phyloP scores from a whole-genome alignment of 2,888 invertebrate species.

The Chalcosyrphus nemorum region DNA sequence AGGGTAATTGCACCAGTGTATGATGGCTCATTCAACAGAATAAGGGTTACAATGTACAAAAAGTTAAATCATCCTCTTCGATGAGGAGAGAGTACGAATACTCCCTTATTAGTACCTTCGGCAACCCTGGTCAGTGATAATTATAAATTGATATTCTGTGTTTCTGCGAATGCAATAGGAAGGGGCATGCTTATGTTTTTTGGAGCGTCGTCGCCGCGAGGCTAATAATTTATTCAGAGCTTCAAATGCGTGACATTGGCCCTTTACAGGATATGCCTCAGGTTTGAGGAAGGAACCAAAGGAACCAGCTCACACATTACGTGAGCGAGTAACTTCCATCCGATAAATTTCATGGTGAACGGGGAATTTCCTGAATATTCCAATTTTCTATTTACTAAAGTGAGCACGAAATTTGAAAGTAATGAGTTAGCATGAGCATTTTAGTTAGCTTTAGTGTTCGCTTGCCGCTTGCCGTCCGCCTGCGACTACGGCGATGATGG shows the following conservation, averaged over 20 bases:
- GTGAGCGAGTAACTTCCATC: neutral
- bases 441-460: neutral
- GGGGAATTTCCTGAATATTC: slow-evolving; percentile 6
- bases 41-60: too few species aligned
- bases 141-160: slow-evolving; percentile 33
- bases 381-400: slow-evolving; percentile 1
- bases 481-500: neutral
- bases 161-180: neutral
- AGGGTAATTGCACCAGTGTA: too few species aligned
- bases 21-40: too few species aligned
- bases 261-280: neutral
- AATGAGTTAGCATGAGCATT: slow-evolving; percentile 4
- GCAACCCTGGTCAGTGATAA: too few species aligned
- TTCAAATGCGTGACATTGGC: slow-evolving; percentile 10
- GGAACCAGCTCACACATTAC: neutral
- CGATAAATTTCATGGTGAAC: neutral
- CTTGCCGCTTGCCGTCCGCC: neutral
- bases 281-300: too few species aligned
- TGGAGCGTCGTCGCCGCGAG: neutral
- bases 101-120: too few species aligned
- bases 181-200: neutral
- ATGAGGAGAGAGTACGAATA: too few species aligned
- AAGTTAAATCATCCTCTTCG: too few species aligned
- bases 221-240: slow-evolving; percentile 22
- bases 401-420: neutral